These are phyloP conservation scores for Fragum fragum DNA, from an alignment of 2,888 invertebrate species.

Conservation along the genomic window DNA sequence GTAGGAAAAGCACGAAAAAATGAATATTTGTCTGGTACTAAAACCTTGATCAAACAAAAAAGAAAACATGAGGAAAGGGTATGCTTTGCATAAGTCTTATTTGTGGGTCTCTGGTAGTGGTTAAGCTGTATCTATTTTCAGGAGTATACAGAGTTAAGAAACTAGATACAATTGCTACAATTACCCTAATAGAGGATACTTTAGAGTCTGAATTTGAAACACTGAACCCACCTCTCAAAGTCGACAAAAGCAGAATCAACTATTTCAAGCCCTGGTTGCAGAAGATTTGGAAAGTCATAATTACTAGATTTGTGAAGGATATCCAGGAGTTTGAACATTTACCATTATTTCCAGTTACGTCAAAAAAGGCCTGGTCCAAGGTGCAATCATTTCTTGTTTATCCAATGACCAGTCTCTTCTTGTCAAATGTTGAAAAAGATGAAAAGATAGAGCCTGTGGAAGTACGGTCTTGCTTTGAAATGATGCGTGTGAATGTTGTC, in stretches of 20 bases:
- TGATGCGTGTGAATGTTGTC: conserved; percentile 4
- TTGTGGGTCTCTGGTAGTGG: too few relatives aligned
- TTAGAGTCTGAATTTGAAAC: conserved; percentile 13
- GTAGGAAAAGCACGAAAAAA: too few relatives aligned
- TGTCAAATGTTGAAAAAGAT: background rate
- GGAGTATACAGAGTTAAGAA: conserved; percentile 8
- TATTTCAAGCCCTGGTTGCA: conserved; percentile 13
- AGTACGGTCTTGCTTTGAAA: background rate
- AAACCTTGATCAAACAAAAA: too few relatives aligned
- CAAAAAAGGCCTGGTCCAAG: background rate
- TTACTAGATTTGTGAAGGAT: background rate
- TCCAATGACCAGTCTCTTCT: background rate
- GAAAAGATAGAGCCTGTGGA: background rate
- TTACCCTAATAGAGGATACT: background rate
- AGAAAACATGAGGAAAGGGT: too few relatives aligned
- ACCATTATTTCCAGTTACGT: conserved; percentile 5
- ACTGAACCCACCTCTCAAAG: background rate
- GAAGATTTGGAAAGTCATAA: conserved; percentile 23
- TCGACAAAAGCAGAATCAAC: background rate
- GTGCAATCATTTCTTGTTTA: conserved; percentile 13
- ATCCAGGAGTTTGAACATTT: background rate
- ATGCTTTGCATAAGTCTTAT: too few relatives aligned
- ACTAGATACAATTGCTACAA: background rate
- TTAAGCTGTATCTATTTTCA: conserved; percentile 23
- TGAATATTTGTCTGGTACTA: too few relatives aligned